phyloP scores from a whole-genome alignment of 2,888 invertebrate genomes.

The Ophion slaviceki region DNA sequence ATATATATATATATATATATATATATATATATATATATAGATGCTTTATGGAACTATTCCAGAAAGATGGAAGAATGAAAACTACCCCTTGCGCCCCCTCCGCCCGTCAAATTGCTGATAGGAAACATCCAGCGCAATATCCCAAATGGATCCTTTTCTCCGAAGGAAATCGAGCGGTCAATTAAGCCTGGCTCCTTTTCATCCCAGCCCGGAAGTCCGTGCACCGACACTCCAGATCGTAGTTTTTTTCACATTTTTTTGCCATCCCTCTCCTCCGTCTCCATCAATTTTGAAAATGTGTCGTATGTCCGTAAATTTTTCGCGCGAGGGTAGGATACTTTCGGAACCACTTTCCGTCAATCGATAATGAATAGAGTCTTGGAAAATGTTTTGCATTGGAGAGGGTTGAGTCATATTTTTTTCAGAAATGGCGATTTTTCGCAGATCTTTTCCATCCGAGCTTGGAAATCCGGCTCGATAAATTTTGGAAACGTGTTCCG shows the following conservation, averaged over 20 bases:
- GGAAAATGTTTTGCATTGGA: too few species aligned
- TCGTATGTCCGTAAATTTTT: not conserved
- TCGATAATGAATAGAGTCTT: too few species aligned
- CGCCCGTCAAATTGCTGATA: slow-evolving; percentile 77
- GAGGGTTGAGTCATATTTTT: not conserved
- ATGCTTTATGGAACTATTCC: not conserved
- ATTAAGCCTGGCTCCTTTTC: slow-evolving; percentile 67
- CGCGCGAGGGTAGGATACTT: not conserved
- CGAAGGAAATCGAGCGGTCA: slow-evolving; percentile 76
- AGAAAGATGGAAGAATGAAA: slow-evolving; percentile 32
- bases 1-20: too few species aligned
- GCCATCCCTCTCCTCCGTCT: not conserved
- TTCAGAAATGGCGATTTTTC: too few species aligned
- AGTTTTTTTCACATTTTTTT: not conserved
- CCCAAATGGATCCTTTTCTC: slow-evolving; percentile 74
- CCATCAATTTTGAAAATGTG: not conserved
- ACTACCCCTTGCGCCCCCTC: slow-evolving; percentile 32
- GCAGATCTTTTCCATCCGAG: too few species aligned
- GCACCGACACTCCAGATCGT: not conserved
- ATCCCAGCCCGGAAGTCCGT: not conserved
- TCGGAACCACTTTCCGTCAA: too few species aligned
- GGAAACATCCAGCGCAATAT: slow-evolving; percentile 81
- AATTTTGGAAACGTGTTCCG: not conserved
- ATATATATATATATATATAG: not conserved
- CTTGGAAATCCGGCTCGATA: not conserved